Evolutionary conservation across 2,888 invertebrate genomes (phyloP).

Genomic region (Hypomecis punctinalis): DNA sequence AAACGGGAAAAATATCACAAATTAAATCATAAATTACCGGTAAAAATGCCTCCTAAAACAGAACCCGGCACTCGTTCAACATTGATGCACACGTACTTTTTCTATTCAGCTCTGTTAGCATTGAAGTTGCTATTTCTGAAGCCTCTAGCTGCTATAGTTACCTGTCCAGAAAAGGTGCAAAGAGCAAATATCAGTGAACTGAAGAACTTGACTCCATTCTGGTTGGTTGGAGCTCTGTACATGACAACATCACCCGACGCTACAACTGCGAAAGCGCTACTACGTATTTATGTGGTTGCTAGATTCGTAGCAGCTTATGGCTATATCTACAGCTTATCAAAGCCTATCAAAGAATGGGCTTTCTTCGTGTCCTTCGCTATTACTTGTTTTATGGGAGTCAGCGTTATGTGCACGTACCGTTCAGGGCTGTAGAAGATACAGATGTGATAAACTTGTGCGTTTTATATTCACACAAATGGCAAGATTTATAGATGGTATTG

Average conservation of each 20-base stretch:
- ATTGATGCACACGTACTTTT: conserved; percentile 44
- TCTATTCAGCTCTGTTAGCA: conserved; percentile 47
- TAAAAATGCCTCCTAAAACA: conserved; percentile 9
- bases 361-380: conserved; percentile 60
- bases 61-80: conserved; percentile 4
- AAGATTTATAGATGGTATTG: conserved; percentile 28
- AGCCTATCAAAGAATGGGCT: conserved; percentile 46
- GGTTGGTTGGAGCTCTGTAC: conserved; percentile 64
- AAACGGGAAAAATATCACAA: neutral
- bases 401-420: conserved; percentile 57
- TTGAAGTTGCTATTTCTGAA: conserved; percentile 50
- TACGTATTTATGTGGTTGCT: conserved; percentile 53
- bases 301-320: conserved; percentile 54
- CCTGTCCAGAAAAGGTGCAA: conserved; percentile 53
- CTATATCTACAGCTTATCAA: conserved; percentile 53
- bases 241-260: conserved; percentile 58
- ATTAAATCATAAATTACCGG: neutral
- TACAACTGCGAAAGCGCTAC: conserved; percentile 46
- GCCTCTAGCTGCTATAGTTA: conserved; percentile 53
- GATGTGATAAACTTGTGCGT: conserved; percentile 15
- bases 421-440: conserved; percentile 37
- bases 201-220: conserved; percentile 66
- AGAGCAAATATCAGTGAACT: conserved; percentile 61
- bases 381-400: conserved; percentile 56
- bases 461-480: conserved; percentile 14